Percentiles rank a stretch among this genome's conserved stretches.
phyloP scores from a whole-genome alignment of 35 echinoderm and acorn worm genomes.

The Stichopus chloronotus region DNA sequence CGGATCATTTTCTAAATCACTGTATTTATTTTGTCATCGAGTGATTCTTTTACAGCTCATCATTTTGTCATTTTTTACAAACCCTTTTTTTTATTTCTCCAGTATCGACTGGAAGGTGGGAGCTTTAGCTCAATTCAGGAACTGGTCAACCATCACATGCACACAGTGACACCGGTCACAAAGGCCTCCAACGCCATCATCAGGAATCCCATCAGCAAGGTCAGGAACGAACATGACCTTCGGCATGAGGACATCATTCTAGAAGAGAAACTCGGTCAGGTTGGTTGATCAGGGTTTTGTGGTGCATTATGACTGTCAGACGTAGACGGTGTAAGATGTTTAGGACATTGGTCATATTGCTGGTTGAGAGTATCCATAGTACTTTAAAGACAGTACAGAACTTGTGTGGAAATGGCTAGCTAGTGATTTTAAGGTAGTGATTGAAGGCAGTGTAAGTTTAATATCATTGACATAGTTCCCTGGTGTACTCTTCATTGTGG shows the following conservation, averaged over 20 bases:
- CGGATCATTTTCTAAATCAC: no score
- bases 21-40: no score
- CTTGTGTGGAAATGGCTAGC: no score
- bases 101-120: slow-evolving; percentile 84
- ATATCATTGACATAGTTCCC: no score
- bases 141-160: slow-evolving; percentile 74
- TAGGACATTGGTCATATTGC: no score
- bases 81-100: neutral
- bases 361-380: no score
- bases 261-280: slow-evolving; percentile 79
- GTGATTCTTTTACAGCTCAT: no score
- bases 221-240: slow-evolving; percentile 87
- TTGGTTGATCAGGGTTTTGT: slow-evolving; percentile 22
- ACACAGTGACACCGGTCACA: slow-evolving; percentile 68
- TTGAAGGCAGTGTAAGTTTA: no score
- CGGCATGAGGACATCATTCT: slow-evolving; percentile 92
- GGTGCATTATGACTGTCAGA: neutral
- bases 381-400: no score
- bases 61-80: no score
- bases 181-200: slow-evolving; percentile 83
- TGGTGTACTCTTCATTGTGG: no score
- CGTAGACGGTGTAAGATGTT: no score
- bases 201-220: slow-evolving; percentile 67
- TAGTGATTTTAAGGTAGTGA: neutral
- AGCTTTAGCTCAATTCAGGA: slow-evolving; percentile 67